Conservation (phyloP, 1,140 invertebrate species). For the Diorhabda sublineata region DNA sequence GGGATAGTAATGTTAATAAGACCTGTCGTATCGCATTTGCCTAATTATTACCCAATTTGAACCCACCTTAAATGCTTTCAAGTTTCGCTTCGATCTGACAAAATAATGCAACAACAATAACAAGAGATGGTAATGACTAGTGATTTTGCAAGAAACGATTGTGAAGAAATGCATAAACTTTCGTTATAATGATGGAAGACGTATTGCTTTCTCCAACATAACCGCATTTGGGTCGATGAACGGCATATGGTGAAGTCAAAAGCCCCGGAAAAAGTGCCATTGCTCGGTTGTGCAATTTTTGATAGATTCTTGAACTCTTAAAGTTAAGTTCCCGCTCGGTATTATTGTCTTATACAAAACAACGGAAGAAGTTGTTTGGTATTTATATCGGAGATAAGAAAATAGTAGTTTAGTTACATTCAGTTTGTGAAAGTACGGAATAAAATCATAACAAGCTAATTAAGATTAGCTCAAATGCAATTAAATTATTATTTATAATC, state of each 20-base stretch:
- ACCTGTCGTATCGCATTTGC: no score
- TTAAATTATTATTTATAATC: no score
- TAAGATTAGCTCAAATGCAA: no score
- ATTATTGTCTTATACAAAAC: conserved; percentile 3
- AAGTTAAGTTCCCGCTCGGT: neutral
- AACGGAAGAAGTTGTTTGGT: neutral
- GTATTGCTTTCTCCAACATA: conserved; percentile 17
- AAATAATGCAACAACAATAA: conserved; percentile 7
- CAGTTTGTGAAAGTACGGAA: no score
- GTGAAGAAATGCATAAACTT: conserved; percentile 22
- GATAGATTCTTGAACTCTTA: conserved; percentile 13
- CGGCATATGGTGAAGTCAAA: conserved; percentile 15
- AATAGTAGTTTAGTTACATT: no score
- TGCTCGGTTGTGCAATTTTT: conserved; percentile 12
- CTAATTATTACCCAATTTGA: neutral
- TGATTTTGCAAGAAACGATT: conserved; percentile 18
- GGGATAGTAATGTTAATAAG: no score
- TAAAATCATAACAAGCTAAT: no score
- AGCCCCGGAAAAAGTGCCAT: conserved; percentile 19
- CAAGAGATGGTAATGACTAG: conserved; percentile 13
- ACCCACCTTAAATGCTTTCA: neutral
- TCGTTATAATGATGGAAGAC: conserved; percentile 14
- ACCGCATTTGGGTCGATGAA: conserved; percentile 18
- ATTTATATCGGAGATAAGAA: neutral
- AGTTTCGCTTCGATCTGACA: neutral